These are phyloP conservation scores for Hippoglossus hippoglossus DNA, from an alignment of 2,797 vertebrate species.

Conservation along the genomic window DNA sequence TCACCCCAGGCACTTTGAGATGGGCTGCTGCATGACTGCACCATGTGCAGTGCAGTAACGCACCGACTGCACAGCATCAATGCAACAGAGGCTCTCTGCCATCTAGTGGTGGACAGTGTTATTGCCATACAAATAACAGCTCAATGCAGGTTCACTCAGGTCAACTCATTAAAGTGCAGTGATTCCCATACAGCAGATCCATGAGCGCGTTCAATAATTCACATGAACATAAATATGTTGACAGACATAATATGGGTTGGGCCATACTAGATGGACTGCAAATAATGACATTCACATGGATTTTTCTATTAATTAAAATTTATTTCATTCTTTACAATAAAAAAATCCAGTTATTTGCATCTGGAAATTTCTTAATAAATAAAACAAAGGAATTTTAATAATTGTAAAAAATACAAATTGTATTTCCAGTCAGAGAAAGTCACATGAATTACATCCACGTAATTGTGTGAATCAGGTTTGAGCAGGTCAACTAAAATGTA, in stretches of 20 bases:
- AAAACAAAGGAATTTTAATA: slow-evolving; percentile 14
- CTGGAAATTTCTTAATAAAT: slow-evolving; percentile 52
- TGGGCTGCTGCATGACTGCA: slow-evolving; percentile 69
- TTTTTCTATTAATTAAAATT: slow-evolving; percentile 53
- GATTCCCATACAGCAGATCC: neutral
- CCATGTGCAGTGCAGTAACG: slow-evolving; percentile 56
- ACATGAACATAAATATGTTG: neutral
- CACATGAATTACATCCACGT: slow-evolving; percentile 6
- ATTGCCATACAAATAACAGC: neutral
- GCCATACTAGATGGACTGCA: neutral
- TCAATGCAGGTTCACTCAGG: neutral
- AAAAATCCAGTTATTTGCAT: slow-evolving; percentile 69
- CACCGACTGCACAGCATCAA: neutral
- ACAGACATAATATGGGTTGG: neutral
- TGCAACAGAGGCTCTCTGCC: slow-evolving; percentile 30
- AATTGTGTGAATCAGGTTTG: slow-evolving; percentile 16
- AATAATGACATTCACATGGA: slow-evolving; percentile 3
- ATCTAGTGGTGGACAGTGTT: slow-evolving; percentile 54
- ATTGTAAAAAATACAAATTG: slow-evolving; percentile 46
- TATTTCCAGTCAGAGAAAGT: slow-evolving; percentile 42
- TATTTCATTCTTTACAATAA: slow-evolving; percentile 66
- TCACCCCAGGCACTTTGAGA: slow-evolving; percentile 37
- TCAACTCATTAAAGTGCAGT: neutral
- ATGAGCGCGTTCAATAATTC: slow-evolving; percentile 1
- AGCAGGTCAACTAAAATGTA: slow-evolving; percentile 13